phyloP scores from a whole-genome alignment of 2,888 invertebrate species.

The Pachymerium ferrugineum region DNA sequence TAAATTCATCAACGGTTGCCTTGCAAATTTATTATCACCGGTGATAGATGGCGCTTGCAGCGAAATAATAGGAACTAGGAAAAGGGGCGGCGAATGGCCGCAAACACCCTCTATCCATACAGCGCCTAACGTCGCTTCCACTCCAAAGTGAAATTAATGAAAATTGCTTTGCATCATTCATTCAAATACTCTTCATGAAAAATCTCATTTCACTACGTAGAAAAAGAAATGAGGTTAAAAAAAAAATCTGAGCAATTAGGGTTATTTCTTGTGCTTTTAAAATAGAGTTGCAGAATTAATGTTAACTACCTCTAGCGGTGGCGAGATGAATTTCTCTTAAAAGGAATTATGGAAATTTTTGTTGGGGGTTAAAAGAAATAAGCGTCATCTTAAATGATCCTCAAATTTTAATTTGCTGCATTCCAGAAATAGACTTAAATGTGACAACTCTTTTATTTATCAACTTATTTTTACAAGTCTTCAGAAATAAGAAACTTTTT shows the following conservation, averaged over 20 bases:
- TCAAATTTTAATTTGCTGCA: too few species aligned
- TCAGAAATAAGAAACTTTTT: too few species aligned
- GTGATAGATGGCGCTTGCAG: constrained; percentile 4
- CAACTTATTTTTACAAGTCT: too few species aligned
- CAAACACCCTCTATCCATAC: background rate
- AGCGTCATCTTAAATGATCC: too few species aligned
- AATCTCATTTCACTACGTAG: background rate
- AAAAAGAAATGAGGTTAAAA: background rate
- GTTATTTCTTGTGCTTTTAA: background rate
- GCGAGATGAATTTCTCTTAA: background rate
- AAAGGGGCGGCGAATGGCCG: background rate
- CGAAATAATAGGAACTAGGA: background rate
- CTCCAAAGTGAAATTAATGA: constrained; percentile 10
- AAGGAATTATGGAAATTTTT: background rate
- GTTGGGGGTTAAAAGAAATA: background rate
- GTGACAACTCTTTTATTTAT: too few species aligned
- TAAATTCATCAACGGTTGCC: constrained; percentile 14
- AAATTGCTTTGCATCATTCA: constrained; percentile 6
- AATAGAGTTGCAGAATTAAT: background rate
- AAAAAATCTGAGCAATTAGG: constrained; percentile 5
- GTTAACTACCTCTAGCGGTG: background rate
- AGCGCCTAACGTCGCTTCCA: background rate
- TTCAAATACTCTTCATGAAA: background rate
- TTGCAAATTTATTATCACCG: constrained; percentile 6
- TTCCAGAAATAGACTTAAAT: too few species aligned